Conservation (phyloP, 2,113 vertebrate genomes). For the Heterotis niloticus region DNA sequence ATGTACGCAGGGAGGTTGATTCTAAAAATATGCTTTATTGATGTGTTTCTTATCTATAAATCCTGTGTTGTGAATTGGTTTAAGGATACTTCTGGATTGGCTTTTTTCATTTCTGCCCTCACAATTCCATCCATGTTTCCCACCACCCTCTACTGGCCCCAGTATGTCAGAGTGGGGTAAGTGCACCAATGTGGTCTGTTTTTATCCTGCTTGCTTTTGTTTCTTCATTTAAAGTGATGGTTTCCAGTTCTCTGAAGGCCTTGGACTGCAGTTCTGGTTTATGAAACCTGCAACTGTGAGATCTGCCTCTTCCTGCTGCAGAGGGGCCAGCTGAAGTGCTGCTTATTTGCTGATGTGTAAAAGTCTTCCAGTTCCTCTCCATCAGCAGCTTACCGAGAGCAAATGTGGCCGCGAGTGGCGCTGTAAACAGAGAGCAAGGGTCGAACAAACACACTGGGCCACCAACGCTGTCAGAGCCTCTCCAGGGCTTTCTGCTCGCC, state of each 20-base stretch:
- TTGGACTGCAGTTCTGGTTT: background rate
- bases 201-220: background rate
- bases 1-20: no score
- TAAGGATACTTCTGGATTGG: no score
- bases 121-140: no score
- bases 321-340: background rate
- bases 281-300: no score
- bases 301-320: background rate
- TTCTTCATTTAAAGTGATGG: background rate
- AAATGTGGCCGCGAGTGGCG: background rate
- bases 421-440: background rate
- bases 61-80: no score
- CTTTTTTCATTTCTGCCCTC: no score
- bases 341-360: conserved; percentile 23
- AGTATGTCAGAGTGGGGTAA: no score
- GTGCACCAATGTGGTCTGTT: no score
- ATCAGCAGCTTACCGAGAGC: conserved; percentile 21
- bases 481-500: background rate
- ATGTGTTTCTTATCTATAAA: no score
- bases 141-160: no score
- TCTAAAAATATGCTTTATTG: no score
- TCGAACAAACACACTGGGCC: background rate
- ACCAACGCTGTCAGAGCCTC: background rate
- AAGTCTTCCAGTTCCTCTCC: background rate
- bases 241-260: background rate